Percentiles rank a stretch among this genome's conserved stretches.
These are phyloP conservation scores for Leptinotarsa lineolata DNA, from an alignment of 1,140 invertebrate species.

Conservation along the genomic window DNA sequence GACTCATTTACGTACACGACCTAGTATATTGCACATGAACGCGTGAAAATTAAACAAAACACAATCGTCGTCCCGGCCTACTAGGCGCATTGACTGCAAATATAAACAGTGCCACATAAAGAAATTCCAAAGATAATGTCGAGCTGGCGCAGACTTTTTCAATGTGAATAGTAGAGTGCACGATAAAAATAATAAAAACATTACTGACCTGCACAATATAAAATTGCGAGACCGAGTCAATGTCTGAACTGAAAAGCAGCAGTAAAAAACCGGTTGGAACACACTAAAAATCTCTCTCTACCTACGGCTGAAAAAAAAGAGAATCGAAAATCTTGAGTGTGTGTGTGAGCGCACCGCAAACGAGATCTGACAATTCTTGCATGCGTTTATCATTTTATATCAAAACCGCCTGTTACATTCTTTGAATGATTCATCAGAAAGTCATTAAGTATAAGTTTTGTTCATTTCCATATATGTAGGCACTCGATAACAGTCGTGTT, in stretches of 20 bases:
- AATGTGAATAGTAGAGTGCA: conserved; percentile 36
- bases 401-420: conserved; percentile 3
- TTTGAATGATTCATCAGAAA: background rate
- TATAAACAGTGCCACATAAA: conserved; percentile 31
- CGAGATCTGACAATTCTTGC: conserved; percentile 24
- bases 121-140: conserved; percentile 33
- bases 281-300: conserved; percentile 41
- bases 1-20: conserved; percentile 19
- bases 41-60: conserved; percentile 28
- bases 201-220: conserved; percentile 47
- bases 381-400: conserved; percentile 24
- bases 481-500: no score
- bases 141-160: conserved; percentile 37
- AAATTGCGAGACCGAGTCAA: conserved; percentile 44
- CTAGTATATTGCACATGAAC: conserved; percentile 18
- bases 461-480: background rate
- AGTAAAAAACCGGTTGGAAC: conserved; percentile 45
- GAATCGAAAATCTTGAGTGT: conserved; percentile 36
- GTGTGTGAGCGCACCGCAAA: conserved; percentile 34
- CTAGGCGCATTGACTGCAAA: conserved; percentile 30
- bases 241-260: conserved; percentile 45
- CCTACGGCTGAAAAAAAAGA: conserved; percentile 41
- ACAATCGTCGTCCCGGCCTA: conserved; percentile 15
- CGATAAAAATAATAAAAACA: conserved; percentile 48
- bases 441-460: background rate